Conservation (phyloP, 2,113 vertebrate genomes). For the Hiodon tergisus region DNA sequence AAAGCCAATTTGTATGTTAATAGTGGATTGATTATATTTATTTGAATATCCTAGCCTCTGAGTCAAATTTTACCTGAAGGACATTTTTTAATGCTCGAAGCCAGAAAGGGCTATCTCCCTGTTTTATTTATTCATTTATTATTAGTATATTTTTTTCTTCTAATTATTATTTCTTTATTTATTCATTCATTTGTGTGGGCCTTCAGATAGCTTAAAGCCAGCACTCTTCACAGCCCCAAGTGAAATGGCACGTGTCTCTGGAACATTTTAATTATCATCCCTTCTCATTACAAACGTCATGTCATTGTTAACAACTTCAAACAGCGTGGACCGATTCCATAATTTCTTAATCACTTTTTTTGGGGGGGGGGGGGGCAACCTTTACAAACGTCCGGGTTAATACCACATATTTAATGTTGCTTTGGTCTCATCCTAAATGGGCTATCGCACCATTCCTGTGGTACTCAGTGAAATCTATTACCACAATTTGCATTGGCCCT, state of each 20-base stretch:
- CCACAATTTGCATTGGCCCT: conserved; percentile 67
- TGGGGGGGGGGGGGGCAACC: conserved; percentile 44
- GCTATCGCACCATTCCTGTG: conserved; percentile 54
- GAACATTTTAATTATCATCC: conserved; percentile 69
- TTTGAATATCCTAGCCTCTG: conserved; percentile 40
- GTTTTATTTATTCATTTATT: too few species aligned
- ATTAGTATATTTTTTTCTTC: too few species aligned
- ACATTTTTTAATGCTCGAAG: neutral
- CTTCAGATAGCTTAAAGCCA: conserved; percentile 45
- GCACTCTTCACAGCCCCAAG: conserved; percentile 38
- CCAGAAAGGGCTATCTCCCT: too few species aligned
- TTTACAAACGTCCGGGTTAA: conserved; percentile 61
- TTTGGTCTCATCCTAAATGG: conserved; percentile 67
- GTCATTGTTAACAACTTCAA: conserved; percentile 62
- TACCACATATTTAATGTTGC: conserved; percentile 72
- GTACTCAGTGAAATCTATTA: conserved; percentile 69
- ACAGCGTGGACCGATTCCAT: conserved; percentile 60
- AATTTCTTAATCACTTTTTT: conserved; percentile 75
- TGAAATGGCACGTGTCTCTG: conserved; percentile 42
- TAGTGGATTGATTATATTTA: conserved; percentile 74
- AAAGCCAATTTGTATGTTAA: conserved; percentile 75
- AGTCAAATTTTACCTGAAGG: neutral
- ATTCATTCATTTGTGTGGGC: neutral
- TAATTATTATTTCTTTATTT: too few species aligned
- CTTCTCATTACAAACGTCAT: conserved; percentile 64